Evolutionary conservation across 2,113 vertebrate genomes (phyloP).

Genomic region (Leucopsar rothschildi): DNA sequence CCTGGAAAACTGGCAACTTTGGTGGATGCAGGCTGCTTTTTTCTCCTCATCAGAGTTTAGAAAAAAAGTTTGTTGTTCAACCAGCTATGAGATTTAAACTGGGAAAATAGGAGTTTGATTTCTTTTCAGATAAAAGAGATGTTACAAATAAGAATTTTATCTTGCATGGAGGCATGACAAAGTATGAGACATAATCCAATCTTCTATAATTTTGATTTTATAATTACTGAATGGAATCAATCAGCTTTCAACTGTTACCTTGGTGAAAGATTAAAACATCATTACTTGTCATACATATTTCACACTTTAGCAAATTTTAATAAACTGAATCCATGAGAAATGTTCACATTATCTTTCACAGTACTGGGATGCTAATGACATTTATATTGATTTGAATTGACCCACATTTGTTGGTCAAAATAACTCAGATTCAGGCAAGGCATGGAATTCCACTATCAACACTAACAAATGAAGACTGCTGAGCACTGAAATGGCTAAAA

Average conservation of each 20-base stretch:
- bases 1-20: neutral
- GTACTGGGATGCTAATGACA: slow-evolving; percentile 71
- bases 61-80: slow-evolving; percentile 6
- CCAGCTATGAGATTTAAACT: slow-evolving; percentile 55
- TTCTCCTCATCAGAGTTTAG: neutral
- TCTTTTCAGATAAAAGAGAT: slow-evolving; percentile 72
- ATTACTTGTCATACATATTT: slow-evolving; percentile 77
- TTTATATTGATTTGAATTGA: slow-evolving; percentile 79
- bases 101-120: slow-evolving; percentile 70
- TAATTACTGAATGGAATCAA: slow-evolving; percentile 82
- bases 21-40: neutral
- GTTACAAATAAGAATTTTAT: slow-evolving; percentile 74
- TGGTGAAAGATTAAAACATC: slow-evolving; percentile 79
- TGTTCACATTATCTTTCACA: slow-evolving; percentile 70
- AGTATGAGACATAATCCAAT: slow-evolving; percentile 71
- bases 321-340: slow-evolving; percentile 79
- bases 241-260: slow-evolving; percentile 82
- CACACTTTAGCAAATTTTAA: slow-evolving; percentile 80
- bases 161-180: slow-evolving; percentile 68
- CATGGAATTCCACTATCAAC: slow-evolving; percentile 63
- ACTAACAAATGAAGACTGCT: slow-evolving; percentile 69
- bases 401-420: slow-evolving; percentile 69
- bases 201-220: slow-evolving; percentile 81
- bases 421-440: slow-evolving; percentile 64
- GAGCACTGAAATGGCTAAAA: slow-evolving; percentile 68